A percentile compares a stretch with the other conserved stretches of the same genome.
Evolutionary conservation across 2,888 invertebrate species (phyloP).

Genomic region (Drosophila aldrichi): DNA sequence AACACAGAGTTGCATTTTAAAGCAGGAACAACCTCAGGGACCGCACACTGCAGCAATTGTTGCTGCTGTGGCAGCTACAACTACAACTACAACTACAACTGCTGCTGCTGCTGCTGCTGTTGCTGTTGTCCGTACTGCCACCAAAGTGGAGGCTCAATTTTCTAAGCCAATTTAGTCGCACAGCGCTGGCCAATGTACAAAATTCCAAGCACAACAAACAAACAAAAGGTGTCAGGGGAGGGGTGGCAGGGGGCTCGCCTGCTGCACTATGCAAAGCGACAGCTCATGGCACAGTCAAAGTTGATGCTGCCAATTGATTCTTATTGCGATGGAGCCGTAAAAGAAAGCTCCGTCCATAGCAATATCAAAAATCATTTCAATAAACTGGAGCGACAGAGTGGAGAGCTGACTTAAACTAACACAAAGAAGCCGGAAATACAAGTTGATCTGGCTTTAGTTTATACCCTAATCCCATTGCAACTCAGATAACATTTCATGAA

Average conservation of each 20-base stretch:
- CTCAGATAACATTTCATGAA: background rate
- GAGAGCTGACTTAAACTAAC: background rate
- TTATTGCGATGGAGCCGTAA: slow-evolving; percentile 28
- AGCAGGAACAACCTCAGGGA: slow-evolving; percentile 45
- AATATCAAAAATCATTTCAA: slow-evolving; percentile 31
- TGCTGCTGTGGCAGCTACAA: slow-evolving; percentile 21
- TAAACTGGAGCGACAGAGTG: slow-evolving; percentile 13
- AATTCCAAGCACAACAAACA: slow-evolving; percentile 42
- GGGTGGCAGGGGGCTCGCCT: background rate
- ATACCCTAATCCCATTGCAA: background rate
- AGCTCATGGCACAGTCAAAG: slow-evolving; percentile 46
- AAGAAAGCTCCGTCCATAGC: background rate
- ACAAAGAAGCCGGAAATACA: background rate
- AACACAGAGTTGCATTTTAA: slow-evolving; percentile 75
- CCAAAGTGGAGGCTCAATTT: slow-evolving; percentile 69
- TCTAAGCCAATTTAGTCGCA: slow-evolving; percentile 79
- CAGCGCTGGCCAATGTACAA: slow-evolving; percentile 55
- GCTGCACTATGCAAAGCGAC: slow-evolving; percentile 53
- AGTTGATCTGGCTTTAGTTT: too few species aligned
- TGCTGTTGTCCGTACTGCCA: slow-evolving; percentile 1
- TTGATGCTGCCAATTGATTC: slow-evolving; percentile 60
- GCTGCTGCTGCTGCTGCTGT: slow-evolving; percentile 21
- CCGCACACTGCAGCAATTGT: slow-evolving; percentile 21
- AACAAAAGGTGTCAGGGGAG: slow-evolving; percentile 23
- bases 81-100: slow-evolving; percentile 6